Percentiles rank a stretch among this genome's conserved stretches.
These are phyloP conservation scores for Eumeta japonica DNA, from an alignment of 1,140 invertebrate species.

Conservation along the genomic window DNA sequence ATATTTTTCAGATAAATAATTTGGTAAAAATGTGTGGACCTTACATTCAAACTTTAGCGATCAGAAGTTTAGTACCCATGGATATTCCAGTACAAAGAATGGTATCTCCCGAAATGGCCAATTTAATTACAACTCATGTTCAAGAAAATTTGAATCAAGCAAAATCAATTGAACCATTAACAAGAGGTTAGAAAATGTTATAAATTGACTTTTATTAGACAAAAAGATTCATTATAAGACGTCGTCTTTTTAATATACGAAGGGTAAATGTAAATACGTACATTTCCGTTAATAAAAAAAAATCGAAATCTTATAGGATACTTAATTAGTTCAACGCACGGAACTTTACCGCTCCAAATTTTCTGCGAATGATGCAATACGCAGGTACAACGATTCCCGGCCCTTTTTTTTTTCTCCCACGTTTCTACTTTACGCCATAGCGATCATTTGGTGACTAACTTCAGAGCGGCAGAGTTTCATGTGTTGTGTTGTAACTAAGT, in stretches of 20 bases:
- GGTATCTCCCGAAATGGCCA: constrained; percentile 43
- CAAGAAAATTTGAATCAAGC: constrained; percentile 15
- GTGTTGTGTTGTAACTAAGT: no score
- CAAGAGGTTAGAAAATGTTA: constrained; percentile 39
- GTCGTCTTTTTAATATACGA: background rate
- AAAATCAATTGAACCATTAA: constrained; percentile 20
- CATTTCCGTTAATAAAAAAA: background rate
- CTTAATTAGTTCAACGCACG: no score
- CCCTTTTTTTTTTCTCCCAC: no score
- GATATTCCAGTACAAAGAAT: constrained; percentile 42
- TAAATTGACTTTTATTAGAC: no score
- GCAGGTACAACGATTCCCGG: no score
- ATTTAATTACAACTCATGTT: constrained; percentile 32
- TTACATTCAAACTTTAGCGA: constrained; percentile 41
- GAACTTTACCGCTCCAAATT: no score
- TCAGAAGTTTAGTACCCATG: constrained; percentile 38
- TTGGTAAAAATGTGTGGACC: constrained; percentile 48
- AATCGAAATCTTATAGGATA: no score
- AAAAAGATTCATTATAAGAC: background rate
- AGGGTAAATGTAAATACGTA: background rate
- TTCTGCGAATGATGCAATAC: no score
- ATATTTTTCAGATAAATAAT: constrained; percentile 36
- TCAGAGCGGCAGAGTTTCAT: no score
- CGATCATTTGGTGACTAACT: no score
- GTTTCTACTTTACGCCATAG: no score